Evolutionary conservation across 2,797 vertebrate genomes (phyloP).

Genomic region (Champsocephalus esox): DNA sequence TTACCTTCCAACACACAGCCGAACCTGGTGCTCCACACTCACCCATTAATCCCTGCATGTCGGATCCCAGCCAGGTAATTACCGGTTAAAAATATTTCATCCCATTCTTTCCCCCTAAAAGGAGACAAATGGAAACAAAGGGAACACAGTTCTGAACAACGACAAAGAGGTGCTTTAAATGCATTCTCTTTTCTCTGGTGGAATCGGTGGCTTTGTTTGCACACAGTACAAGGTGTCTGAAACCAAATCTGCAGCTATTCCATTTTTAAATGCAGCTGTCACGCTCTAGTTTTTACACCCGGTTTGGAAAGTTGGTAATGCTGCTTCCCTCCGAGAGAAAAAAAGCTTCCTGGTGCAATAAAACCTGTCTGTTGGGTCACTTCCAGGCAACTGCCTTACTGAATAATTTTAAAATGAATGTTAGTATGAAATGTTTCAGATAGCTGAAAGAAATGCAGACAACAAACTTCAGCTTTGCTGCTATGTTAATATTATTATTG

Average conservation of each 20-base stretch:
- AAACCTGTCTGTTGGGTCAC: conserved; percentile 56
- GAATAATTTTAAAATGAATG: conserved; percentile 30
- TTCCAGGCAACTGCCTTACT: conserved; percentile 49
- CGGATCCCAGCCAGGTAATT: conserved; percentile 99
- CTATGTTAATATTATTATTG: neutral
- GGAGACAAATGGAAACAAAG: conserved; percentile 87
- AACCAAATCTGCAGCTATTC: conserved; percentile 85
- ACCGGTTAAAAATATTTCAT: conserved; percentile 99
- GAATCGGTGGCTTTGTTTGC: conserved; percentile 84
- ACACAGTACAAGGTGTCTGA: conserved; percentile 85
- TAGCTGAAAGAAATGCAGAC: neutral
- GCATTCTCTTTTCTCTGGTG: conserved; percentile 79
- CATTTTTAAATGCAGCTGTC: conserved; percentile 88
- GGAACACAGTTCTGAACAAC: conserved; percentile 85
- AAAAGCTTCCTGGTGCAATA: conserved; percentile 45
- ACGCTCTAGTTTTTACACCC: conserved; percentile 81
- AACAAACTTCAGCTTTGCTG: neutral
- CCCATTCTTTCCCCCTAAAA: conserved; percentile 91
- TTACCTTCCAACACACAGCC: conserved; percentile 95
- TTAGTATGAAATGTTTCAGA: conserved; percentile 17
- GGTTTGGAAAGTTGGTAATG: conserved; percentile 76
- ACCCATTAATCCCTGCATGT: conserved; percentile 98
- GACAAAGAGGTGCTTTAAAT: conserved; percentile 85
- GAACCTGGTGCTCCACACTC: conserved; percentile 95
- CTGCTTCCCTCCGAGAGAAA: conserved; percentile 61